Conservation (phyloP, 2,113 vertebrate genomes). For the Anser cygnoides region DNA sequence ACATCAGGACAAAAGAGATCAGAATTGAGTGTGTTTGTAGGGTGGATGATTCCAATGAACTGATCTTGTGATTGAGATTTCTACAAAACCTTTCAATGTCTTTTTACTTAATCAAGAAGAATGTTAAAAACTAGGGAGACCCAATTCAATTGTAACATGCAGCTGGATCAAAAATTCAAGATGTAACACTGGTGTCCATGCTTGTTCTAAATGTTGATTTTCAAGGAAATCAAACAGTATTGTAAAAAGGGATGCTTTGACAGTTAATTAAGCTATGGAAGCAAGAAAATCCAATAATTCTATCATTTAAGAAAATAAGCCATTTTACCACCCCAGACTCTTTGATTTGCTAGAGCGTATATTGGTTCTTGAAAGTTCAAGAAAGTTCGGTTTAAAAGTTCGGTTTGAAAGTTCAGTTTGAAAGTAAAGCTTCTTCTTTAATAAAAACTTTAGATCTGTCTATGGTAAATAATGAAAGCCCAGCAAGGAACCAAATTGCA, state of each 20-base stretch:
- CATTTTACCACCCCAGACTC: not conserved
- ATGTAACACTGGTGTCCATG: too few relatives aligned
- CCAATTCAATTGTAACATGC: not conserved
- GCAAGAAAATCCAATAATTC: not conserved
- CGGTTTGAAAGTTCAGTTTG: not conserved
- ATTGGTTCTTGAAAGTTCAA: not conserved
- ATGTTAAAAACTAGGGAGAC: not conserved
- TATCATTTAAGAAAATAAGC: not conserved
- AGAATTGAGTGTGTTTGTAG: not conserved
- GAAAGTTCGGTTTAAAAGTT: too few relatives aligned
- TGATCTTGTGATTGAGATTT: not conserved
- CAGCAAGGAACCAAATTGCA: not conserved
- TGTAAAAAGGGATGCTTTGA: not conserved
- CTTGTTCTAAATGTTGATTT: not conserved
- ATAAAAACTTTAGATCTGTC: not conserved
- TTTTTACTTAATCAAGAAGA: not conserved
- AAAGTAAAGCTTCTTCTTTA: not conserved
- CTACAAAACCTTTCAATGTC: not conserved
- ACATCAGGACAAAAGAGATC: not conserved
- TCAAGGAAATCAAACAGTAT: not conserved
- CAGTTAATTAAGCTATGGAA: not conserved
- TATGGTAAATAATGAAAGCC: not conserved
- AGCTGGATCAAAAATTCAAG: not conserved
- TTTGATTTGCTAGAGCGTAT: not conserved
- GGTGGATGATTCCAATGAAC: not conserved